Percentiles rank a stretch among this genome's conserved stretches.
Conservation (phyloP, 2,888 invertebrate species). For the Brachynemurus nebulosus region DNA sequence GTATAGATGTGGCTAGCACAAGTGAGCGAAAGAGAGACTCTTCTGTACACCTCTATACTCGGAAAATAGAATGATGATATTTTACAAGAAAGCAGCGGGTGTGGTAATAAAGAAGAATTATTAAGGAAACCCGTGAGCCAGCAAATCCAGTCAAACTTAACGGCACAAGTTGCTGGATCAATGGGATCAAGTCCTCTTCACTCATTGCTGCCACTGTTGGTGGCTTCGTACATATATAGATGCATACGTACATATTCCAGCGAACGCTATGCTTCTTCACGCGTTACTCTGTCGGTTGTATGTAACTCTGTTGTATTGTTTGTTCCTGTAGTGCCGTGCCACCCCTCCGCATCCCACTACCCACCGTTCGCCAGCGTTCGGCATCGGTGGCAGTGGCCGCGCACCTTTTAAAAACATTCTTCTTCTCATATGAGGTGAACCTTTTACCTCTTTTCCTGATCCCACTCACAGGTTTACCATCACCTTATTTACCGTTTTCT, state of each 20-base stretch:
- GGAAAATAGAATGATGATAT: neutral
- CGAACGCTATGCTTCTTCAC: constrained; percentile 2
- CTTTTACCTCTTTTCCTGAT: too few species aligned
- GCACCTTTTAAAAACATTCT: too few species aligned
- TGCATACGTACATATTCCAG: neutral
- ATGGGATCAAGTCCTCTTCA: constrained; percentile 21
- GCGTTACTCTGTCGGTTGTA: too few species aligned
- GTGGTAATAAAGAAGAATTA: constrained; percentile 33
- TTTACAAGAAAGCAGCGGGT: constrained; percentile 18
- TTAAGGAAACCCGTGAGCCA: constrained; percentile 33
- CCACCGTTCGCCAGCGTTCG: too few species aligned
- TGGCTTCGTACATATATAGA: neutral
- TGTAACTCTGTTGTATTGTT: too few species aligned
- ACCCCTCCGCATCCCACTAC: too few species aligned
- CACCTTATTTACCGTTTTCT: too few species aligned
- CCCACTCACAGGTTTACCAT: too few species aligned
- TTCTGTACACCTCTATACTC: neutral
- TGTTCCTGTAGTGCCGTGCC: too few species aligned
- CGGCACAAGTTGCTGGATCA: constrained; percentile 34
- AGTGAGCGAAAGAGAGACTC: neutral
- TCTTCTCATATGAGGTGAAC: too few species aligned
- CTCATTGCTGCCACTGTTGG: neutral
- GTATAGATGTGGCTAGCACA: neutral
- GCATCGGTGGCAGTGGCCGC: too few species aligned
- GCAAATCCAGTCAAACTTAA: constrained; percentile 34